Percentiles rank a stretch among this genome's conserved stretches.
These are phyloP conservation scores for Colostygia pectinataria DNA, from an alignment of 2,888 invertebrate genomes.

Conservation along the genomic window DNA sequence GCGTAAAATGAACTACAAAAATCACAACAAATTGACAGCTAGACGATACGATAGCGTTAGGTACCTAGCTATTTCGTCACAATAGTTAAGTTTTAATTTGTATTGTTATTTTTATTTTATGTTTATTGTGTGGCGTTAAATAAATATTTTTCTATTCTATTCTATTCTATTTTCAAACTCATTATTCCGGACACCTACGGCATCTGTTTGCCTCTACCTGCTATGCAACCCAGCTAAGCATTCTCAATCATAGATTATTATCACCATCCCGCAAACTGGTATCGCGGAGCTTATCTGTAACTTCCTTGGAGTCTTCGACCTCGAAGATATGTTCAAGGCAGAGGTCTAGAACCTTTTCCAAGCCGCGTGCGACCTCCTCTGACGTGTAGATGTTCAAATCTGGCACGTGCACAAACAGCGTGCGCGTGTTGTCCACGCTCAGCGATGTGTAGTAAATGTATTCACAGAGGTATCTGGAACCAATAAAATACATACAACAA, in stretches of 20 bases:
- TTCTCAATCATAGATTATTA: conserved; percentile 9
- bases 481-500: not conserved
- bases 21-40: too few species aligned
- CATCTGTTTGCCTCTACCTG: too few species aligned
- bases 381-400: conserved; percentile 84
- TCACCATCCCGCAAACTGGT: conserved; percentile 29
- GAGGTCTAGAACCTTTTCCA: conserved; percentile 60
- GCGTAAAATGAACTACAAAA: too few species aligned
- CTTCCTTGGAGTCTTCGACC: conserved; percentile 29
- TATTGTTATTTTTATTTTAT: too few species aligned
- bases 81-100: too few species aligned
- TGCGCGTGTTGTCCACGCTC: conserved; percentile 81
- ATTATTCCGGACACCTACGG: too few species aligned
- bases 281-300: conserved; percentile 38
- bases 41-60: too few species aligned
- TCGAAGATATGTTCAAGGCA: conserved; percentile 58
- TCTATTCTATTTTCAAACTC: too few species aligned
- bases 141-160: too few species aligned
- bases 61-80: too few species aligned
- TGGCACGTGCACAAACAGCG: conserved; percentile 92
- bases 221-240: not conserved
- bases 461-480: conserved; percentile 89
- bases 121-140: too few species aligned
- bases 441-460: conserved; percentile 91
- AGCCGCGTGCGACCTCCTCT: conserved; percentile 81